These are phyloP conservation scores for Varecia variegata DNA, from an alignment of 2,797 vertebrate genomes.

Conservation along the genomic window DNA sequence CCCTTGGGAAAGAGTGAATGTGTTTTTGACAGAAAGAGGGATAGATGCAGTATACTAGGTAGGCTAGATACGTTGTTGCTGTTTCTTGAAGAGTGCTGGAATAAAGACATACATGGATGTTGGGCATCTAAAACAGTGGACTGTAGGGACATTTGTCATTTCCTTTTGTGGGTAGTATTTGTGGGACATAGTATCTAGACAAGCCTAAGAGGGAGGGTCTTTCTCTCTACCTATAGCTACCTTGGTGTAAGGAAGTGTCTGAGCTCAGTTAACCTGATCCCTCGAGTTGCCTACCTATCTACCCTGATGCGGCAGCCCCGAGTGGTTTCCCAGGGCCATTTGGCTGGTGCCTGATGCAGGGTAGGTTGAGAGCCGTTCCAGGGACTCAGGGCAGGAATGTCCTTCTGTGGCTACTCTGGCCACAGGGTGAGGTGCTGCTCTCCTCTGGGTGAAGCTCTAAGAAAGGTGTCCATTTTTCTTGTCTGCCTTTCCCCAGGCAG, in stretches of 20 bases:
- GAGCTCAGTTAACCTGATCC: background rate
- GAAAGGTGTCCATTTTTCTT: background rate
- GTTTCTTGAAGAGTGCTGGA: background rate
- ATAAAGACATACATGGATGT: background rate
- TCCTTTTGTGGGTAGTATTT: background rate
- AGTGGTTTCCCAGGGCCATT: background rate
- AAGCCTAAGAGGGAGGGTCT: background rate
- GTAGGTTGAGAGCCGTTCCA: background rate
- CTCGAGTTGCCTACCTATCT: background rate
- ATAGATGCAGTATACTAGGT: background rate
- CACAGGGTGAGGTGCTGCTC: background rate
- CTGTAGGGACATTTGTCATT: background rate
- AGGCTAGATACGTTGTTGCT: background rate
- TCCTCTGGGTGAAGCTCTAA: background rate
- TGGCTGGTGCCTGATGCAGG: background rate
- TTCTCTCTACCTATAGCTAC: background rate
- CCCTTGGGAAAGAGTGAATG: background rate
- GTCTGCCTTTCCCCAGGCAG: background rate
- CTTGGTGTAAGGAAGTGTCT: background rate
- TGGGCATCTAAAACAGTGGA: background rate
- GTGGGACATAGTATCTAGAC: background rate
- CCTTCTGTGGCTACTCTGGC: background rate
- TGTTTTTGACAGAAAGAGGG: background rate
- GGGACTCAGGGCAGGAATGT: background rate
- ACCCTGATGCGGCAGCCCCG: fast-evolving